Base-by-base conservation (phyloP, 2,113 vertebrate genomes). In the Alligator mississippiensis region DNA sequence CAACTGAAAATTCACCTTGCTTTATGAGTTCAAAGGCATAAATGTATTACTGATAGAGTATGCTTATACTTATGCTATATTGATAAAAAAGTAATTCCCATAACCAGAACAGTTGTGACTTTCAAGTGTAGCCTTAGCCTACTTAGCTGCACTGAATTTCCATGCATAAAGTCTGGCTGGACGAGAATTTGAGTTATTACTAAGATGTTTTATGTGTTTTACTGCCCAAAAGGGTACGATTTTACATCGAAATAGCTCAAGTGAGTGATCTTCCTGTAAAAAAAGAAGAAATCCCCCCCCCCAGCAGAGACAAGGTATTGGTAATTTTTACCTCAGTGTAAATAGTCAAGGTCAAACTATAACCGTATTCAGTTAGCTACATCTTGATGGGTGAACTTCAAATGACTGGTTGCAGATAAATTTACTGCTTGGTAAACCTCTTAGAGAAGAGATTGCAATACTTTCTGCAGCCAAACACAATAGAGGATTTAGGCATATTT, bases 351-450 rank as follows among this genome's bases (percentile, higher is more conserved):
- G 34, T 25, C 34, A 72, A 13, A 72, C 5, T 34, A 38, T 30
- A n/a, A 38, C n/a, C 10, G 4, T 54, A 27, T 75, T 25, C 72
- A 74, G 54, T 0, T 12, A 28, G 55, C 17, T 47, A 0, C 0
- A 3, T 66, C 58, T 55, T 79, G 12, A 30, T 61, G 68, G 12
- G 9, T 28, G 54, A 82, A 68, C 47, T 24, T 72, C 63, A 11
- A 30, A 34, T 75, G 22, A 70, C 2, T 72, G 4, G 17, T 6
- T 84, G 24, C n/a, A 59, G 60, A 2, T 59, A 59, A 66, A 2
- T 19, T 66, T 72, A 12, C 18, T 77, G 55, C 22, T 85, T 83
- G 13, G 84, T 80, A 76, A 57, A 58, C 55, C 66, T 13, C 21
- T 72, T 30, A 47, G 34, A 47, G 34, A 11, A 13, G 70, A 47